Conservation (phyloP, 2,797 vertebrate genomes). For the Hydrolagus colliei region DNA sequence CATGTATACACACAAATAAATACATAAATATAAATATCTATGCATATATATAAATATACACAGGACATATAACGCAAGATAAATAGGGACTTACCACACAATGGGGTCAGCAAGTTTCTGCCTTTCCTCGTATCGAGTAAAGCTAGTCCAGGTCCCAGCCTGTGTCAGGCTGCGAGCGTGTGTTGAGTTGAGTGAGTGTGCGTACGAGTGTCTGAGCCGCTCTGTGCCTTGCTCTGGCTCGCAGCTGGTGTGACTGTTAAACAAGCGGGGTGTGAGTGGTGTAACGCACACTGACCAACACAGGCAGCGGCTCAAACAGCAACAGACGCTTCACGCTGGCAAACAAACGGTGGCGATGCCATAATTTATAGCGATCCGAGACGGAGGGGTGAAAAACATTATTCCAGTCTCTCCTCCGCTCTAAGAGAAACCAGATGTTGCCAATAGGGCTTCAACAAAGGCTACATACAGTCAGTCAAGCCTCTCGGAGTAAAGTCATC, state of each 20-base stretch:
- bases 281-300: constrained; percentile 6
- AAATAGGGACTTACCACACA: too few relatives aligned
- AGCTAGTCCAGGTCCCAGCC: too few relatives aligned
- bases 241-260: constrained; percentile 17
- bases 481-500: constrained; percentile 26
- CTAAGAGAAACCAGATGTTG: constrained; percentile 31
- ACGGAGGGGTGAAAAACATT: constrained; percentile 30
- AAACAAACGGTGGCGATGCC: background rate
- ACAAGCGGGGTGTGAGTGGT: background rate
- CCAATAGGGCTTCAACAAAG: constrained; percentile 5
- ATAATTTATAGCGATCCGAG: constrained; percentile 29
- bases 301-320: background rate
- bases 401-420: constrained; percentile 26
- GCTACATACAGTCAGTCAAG: background rate
- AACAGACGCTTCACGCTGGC: background rate
- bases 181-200: too few relatives aligned
- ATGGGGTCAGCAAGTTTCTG: too few relatives aligned
- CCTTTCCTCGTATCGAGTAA: too few relatives aligned
- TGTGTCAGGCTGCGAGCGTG: too few relatives aligned
- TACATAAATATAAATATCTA: too few relatives aligned
- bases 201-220: too few relatives aligned
- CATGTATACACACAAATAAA: too few relatives aligned
- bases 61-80: too few relatives aligned
- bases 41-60: too few relatives aligned
- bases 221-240: too few relatives aligned